Percentiles rank a stretch among this genome's conserved stretches.
These are phyloP conservation scores for Gambusia affinis DNA, from an alignment of 2,113 vertebrate species.

Conservation along the genomic window DNA sequence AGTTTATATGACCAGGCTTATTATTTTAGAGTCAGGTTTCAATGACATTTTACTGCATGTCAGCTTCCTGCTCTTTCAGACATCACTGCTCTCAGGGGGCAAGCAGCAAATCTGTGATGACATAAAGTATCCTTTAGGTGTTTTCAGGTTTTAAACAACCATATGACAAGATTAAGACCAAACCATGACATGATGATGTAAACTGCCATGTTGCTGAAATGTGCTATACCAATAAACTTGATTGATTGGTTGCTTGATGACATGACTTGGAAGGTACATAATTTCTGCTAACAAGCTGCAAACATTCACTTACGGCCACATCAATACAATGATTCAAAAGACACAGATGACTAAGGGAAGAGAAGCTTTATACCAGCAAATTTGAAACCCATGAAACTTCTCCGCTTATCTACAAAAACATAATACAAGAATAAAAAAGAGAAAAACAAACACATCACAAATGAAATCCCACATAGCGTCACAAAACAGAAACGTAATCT, in stretches of 20 bases:
- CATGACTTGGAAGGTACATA: neutral
- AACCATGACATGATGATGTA: neutral
- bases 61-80: neutral
- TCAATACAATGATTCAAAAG: slow-evolving; percentile 22
- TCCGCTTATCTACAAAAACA: slow-evolving; percentile 81
- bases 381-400: slow-evolving; percentile 80
- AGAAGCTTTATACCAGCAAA: slow-evolving; percentile 82
- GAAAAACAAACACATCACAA: slow-evolving; percentile 77
- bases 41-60: neutral
- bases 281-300: neutral
- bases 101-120: neutral
- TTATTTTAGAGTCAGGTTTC: too few relatives aligned
- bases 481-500: slow-evolving; percentile 72
- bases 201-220: too few relatives aligned
- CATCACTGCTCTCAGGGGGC: neutral
- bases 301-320: neutral
- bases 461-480: slow-evolving; percentile 74
- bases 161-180: neutral
- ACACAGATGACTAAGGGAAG: slow-evolving; percentile 64
- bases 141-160: too few relatives aligned
- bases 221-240: too few relatives aligned
- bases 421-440: slow-evolving; percentile 80
- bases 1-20: too few relatives aligned
- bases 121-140: neutral
- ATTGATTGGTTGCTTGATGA: too few relatives aligned